Base-by-base conservation (phyloP, 2,888 invertebrate species). In the Oligia latruncula region DNA sequence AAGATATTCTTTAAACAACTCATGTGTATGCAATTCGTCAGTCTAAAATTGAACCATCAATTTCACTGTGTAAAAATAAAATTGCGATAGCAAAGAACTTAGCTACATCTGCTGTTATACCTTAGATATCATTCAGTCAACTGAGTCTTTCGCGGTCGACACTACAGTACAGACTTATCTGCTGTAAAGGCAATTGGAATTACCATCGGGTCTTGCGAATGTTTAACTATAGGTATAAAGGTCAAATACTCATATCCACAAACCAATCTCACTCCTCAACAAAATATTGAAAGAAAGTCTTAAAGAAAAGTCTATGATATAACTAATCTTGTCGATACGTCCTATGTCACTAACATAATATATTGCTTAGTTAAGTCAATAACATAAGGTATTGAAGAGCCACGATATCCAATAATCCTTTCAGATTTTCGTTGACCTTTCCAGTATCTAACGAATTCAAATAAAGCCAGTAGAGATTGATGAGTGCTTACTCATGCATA, bases 21-120 rank as follows among this genome's bases (percentile, higher is more conserved):
- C 46, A 13, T 11, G 66, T 15, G 23, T 62, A 71, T 80, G 80
- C 85, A 84, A 67, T 81, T 60, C 52, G 15, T 67, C 58, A 55
- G 20, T 13, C 40, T 79, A 13, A 65, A 43, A 70, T 78, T 43
- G 55, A 6, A 43, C 15, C 17, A 23, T 8, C 6, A 17, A 62
- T n/a, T 68, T 58, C 20, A 68, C 15, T 49, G 40, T 49, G 17
- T n/a, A 23, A 15, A 40, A 78, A 68, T 68, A 80, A 80, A 52
- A 52, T 52, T 43, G 17, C 17, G 40, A 29, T 1, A 15, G 6
- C 13, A 20, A 58, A 65, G 40, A 76, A 40, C n/a, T 43, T 15
- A 17, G 8, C 35, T 29, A 2, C 17, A 8, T 11, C 46, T 35
- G 11, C 15, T 6, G 29, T 15, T 0, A 9, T 46, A 15, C 2